These are phyloP conservation scores for Hydrochoerus hydrochaeris DNA, from an alignment of 2,113 vertebrate genomes.

Conservation along the genomic window DNA sequence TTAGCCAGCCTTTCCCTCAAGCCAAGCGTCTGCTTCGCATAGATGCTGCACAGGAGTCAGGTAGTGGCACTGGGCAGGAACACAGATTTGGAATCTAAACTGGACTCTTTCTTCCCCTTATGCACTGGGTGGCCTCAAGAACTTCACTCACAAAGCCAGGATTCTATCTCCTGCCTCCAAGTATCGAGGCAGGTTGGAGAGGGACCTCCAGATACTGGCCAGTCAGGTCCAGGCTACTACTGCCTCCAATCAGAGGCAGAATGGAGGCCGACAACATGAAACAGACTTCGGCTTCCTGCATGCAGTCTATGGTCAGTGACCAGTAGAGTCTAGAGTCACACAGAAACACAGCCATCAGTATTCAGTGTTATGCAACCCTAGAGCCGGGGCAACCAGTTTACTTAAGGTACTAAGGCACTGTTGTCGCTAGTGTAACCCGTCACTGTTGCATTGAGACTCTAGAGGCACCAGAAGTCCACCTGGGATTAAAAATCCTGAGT, in stretches of 20 bases:
- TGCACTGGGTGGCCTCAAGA: background rate
- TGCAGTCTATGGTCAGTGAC: background rate
- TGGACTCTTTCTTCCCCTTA: too few species aligned
- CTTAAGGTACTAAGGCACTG: background rate
- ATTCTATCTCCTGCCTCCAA: background rate
- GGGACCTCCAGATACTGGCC: too few species aligned
- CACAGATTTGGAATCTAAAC: background rate
- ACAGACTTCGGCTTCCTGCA: background rate
- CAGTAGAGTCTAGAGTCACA: background rate
- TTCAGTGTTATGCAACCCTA: background rate
- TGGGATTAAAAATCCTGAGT: background rate
- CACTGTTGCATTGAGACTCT: background rate
- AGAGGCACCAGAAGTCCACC: background rate
- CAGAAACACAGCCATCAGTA: too few species aligned
- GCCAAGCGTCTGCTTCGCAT: fast-evolving
- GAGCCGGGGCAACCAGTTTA: background rate
- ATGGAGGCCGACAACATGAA: background rate
- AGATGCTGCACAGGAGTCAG: background rate
- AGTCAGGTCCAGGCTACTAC: background rate
- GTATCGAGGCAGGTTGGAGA: background rate
- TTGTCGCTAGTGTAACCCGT: background rate
- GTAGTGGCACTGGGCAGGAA: fast-evolving
- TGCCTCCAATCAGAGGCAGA: too few species aligned
- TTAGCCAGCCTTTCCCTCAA: background rate
- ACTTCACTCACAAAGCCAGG: fast-evolving